Percentiles rank a stretch among this genome's conserved stretches.
Evolutionary conservation across 2,113 vertebrate genomes (phyloP).

Genomic region (Labeo catla): DNA sequence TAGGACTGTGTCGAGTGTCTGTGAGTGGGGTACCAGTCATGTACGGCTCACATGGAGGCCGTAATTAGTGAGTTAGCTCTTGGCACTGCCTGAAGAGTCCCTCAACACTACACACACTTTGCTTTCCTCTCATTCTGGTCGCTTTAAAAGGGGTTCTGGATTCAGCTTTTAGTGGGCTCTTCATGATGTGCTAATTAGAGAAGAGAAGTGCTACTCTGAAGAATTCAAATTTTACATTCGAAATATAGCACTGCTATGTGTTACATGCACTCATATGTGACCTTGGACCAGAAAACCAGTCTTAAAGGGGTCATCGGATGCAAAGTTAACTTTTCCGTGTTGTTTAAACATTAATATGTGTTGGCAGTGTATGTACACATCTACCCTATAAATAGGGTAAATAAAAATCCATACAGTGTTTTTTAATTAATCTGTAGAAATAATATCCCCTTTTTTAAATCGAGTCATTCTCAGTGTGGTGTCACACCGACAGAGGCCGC

Average conservation of each 20-base stretch:
- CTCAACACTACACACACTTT: not conserved
- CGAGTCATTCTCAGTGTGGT: too few relatives aligned
- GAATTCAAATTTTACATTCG: not conserved
- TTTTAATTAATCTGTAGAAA: too few relatives aligned
- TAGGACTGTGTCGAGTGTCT: slow-evolving; percentile 28
- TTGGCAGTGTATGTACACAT: too few relatives aligned
- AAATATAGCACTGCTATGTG: not conserved
- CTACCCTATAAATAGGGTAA: too few relatives aligned
- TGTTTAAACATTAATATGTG: too few relatives aligned
- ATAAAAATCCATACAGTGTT: too few relatives aligned
- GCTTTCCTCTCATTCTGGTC: not conserved
- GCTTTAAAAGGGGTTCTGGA: not conserved
- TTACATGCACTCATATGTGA: not conserved
- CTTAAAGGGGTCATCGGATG: too few relatives aligned
- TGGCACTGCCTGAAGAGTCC: not conserved
- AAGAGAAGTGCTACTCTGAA: not conserved
- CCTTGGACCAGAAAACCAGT: too few relatives aligned
- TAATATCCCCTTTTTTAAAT: too few relatives aligned
- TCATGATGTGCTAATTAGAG: not conserved
- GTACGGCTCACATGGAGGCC: not conserved
- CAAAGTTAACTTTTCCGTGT: too few relatives aligned
- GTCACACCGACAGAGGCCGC: too few relatives aligned
- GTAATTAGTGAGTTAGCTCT: slow-evolving; percentile 22
- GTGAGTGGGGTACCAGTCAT: not conserved
- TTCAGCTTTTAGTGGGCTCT: not conserved